Percentiles rank a stretch among this genome's conserved stretches.
Evolutionary conservation across 2,113 vertebrate genomes (phyloP).

Genomic region (Taxidea taxus): DNA sequence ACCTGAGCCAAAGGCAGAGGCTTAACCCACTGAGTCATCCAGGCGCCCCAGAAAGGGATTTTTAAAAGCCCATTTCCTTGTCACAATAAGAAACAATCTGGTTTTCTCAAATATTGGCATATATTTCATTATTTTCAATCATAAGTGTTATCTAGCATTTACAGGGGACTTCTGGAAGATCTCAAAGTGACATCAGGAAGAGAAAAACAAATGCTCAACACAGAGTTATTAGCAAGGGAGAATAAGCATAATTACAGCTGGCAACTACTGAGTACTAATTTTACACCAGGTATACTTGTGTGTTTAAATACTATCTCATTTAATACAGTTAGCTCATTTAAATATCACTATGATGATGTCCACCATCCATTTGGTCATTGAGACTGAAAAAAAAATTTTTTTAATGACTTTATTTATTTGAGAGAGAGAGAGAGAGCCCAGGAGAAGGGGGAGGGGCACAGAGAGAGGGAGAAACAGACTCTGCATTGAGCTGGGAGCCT

Average conservation of each 20-base stretch:
- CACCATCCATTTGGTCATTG: rapidly evolving
- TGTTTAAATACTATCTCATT: not conserved
- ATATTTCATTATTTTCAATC: not conserved
- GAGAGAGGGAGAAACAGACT: too few species aligned
- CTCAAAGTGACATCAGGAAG: not conserved
- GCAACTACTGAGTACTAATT: not conserved
- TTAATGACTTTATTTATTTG: too few species aligned
- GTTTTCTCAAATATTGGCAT: not conserved
- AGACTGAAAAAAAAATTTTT: not conserved
- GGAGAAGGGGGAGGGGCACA: too few species aligned
- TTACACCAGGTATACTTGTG: not conserved
- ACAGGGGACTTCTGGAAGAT: not conserved
- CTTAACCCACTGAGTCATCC: too few species aligned
- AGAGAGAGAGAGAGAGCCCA: too few species aligned
- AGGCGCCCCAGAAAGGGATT: not conserved
- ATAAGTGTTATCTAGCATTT: not conserved
- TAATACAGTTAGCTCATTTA: not conserved
- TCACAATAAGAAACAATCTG: not conserved
- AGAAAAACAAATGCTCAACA: not conserved
- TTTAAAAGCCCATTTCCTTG: not conserved
- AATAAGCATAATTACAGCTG: not conserved
- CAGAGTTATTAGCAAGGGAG: not conserved
- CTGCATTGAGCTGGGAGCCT: too few species aligned
- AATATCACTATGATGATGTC: not conserved
- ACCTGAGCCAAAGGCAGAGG: too few species aligned